Evolutionary conservation across 2,113 vertebrate species (phyloP), one percentile per base, ranked within the genome.

Genomic region (Equus quagga): DNA sequence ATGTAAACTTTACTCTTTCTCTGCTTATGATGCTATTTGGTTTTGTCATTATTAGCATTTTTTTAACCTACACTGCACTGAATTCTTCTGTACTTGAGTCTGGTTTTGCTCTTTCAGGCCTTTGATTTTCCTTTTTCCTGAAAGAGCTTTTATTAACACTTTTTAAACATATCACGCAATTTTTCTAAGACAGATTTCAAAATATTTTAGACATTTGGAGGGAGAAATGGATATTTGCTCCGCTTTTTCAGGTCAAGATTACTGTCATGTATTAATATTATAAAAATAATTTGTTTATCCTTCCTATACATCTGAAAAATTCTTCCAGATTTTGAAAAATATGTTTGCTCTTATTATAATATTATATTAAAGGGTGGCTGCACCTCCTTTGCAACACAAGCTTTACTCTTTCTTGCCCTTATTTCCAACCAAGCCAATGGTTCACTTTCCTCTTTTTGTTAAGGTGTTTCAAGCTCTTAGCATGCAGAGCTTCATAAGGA

Each of bases 341-440:
- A 51, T 41, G 19, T 75, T 88, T 90, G 62, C 0, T 92, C 10
- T 44, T 70, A 54, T 85, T 19, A 31, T 33, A 51, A 24, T 26
- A 54, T 64, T 58, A 23, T 33, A 76, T 33, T 65, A 44, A 60
- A 54, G 5, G n/a, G 75, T 73, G 36, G 13, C 18, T 14, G 87
- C 8, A 6, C 73, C 18, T 18, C 24, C 33, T 73, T 64, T 26
- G 21, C 18, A 94, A n/a, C 13, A 44, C 3, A 28, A 56, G 67
- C 56, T 88, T 69, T 75, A 72, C 56, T 70, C 26, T 92, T 96
- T 86, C 44, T 75, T 96, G 64, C 12, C n/a, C n/a, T 92, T 56
- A 46, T 83, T 87, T 54, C 26, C 24, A 56, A 13, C 24, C 36
- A 91, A 89, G 17, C 1, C 28, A 78, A 6, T 17, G 58, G 67